Percentiles rank a stretch among this genome's conserved stretches.
These are phyloP conservation scores for Atta texana DNA, from an alignment of 1,140 invertebrate genomes.

Conservation along the genomic window DNA sequence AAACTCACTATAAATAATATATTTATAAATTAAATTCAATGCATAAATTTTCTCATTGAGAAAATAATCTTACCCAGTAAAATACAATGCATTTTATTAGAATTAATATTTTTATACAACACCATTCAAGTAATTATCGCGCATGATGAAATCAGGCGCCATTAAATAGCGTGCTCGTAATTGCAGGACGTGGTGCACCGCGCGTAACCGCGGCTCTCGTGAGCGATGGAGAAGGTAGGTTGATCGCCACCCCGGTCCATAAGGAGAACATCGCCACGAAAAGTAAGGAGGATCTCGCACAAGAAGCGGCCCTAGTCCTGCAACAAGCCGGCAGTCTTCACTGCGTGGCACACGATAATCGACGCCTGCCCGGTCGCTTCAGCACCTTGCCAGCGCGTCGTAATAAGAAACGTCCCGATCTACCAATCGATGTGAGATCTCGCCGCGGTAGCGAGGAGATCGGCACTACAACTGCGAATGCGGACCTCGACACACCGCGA, in stretches of 20 bases:
- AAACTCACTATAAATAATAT: background rate
- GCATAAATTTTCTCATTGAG: background rate
- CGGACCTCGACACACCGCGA: slow-evolving; percentile 75
- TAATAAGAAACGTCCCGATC: slow-evolving; percentile 85
- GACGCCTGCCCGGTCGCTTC: slow-evolving; percentile 87
- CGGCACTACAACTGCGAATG: slow-evolving; percentile 65
- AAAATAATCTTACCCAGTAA: background rate
- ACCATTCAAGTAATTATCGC: background rate
- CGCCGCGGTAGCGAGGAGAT: slow-evolving; percentile 81
- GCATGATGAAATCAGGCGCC: background rate
- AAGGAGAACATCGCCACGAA: slow-evolving; percentile 89
- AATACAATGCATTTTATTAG: background rate
- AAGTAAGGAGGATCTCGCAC: slow-evolving; percentile 89
- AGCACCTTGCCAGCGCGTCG: slow-evolving; percentile 88
- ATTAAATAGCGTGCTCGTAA: slow-evolving; percentile 50
- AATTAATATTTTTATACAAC: background rate
- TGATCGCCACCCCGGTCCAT: slow-evolving; percentile 87
- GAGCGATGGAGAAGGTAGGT: slow-evolving; percentile 85
- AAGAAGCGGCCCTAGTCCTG: slow-evolving; percentile 90
- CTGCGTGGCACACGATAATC: slow-evolving; percentile 86
- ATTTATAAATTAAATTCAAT: background rate
- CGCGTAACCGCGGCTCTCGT: slow-evolving; percentile 83
- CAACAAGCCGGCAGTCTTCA: slow-evolving; percentile 89
- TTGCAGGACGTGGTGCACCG: slow-evolving; percentile 83
- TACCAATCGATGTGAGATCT: slow-evolving; percentile 77